Evolutionary conservation across 2,888 invertebrate genomes (phyloP), one percentile per base, ranked within the genome.

Genomic region (Rhagonycha lutea): DNA sequence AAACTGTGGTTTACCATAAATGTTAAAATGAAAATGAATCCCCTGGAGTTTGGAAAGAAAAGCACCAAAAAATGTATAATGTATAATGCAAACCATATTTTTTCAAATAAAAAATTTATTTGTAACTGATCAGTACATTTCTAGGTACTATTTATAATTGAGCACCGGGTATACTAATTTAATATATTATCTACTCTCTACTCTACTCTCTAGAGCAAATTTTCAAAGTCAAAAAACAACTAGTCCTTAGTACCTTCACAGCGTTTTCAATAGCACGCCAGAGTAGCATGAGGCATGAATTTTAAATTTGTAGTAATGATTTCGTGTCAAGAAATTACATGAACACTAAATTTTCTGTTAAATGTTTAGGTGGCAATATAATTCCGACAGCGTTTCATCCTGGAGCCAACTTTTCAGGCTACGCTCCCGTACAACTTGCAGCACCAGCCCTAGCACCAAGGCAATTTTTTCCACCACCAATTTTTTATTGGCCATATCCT

Each of bases 401-500:
- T 32, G 85, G 84, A 28, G 85, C 86, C 9, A 86, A 85, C 77
- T 87, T 86, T 80, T 83, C 86, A 11, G 87, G 86, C 72, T 88
- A 85, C 77, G 86, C 86, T 14, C 87, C 87, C 1, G 84, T 87
- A 12, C 87, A 85, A 70, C 81, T 88, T 70, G 86, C 87, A 14
- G 85, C 89, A 10, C 88, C 89, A 61, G 87, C 87, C 24, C 73
- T 87, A 61, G 86, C 84, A 11, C 86, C 86, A 18, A 80, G 87
- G 73, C 87, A 85, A 75, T 91, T 90, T 81, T 90, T 90, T 81
- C 90, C 91, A 60, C 93, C 93, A 29, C 92, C 92, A 72, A 91
- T 94, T 78, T 93, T 97, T 82, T 97, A 97, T 89, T 98, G 97
- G 97, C 94, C 95, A 0, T 97, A 97, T 89, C 97, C 97, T 68